Evolutionary conservation across 2,888 invertebrate genomes (phyloP), one percentile per base, ranked within the genome.

Genomic region (Meiosimyza platycephala): DNA sequence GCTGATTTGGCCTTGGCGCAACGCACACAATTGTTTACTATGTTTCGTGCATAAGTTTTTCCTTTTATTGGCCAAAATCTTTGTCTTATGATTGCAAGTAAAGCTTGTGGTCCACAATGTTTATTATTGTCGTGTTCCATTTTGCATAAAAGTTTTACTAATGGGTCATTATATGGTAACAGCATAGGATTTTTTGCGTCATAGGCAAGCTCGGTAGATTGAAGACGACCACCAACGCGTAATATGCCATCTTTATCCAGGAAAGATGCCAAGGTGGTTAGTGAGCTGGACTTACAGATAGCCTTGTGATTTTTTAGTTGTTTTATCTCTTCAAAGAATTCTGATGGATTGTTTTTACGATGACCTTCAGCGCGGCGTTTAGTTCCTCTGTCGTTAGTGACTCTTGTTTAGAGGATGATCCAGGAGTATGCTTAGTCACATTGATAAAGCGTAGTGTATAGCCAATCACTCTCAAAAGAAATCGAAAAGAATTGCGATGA

Each of bases 61-160:
- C 74, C 78, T 7, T 76, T 70, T 12, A 80, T 73, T 6, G 76
- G 76, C 79, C 80, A 81, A 73, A 76, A 81, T 62, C 72, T 63
- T 65, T 77, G 72, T 28, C 78, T 66, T 2, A 22, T 22, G 22
- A 22, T 22, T 22, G 22, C 22, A 22, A 22, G 22, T 22, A 22
- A 22, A 22, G 69, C 64, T 55, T 76, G 76, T 12, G 66, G 51
- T 6, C 73, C 73, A 12, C 64, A 52, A 22, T 77, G 74, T 15
- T 65, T 22, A 63, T 70, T 51, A 33, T 67, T 18, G 11, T 9
- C 6, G 18, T 67, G 67, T 12, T 15, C 12, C 3, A 6, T 3
- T 47, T 57, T 55, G 28, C 74, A 64, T 11, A 73, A 22, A 22
- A 70, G 16, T 72, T 73, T 66, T 13, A 63, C 18, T 15, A 78